A percentile compares a stretch with the other conserved stretches of the same genome.
Evolutionary conservation across 2,888 invertebrate species (phyloP).

Genomic region (Hylaea fasciaria): DNA sequence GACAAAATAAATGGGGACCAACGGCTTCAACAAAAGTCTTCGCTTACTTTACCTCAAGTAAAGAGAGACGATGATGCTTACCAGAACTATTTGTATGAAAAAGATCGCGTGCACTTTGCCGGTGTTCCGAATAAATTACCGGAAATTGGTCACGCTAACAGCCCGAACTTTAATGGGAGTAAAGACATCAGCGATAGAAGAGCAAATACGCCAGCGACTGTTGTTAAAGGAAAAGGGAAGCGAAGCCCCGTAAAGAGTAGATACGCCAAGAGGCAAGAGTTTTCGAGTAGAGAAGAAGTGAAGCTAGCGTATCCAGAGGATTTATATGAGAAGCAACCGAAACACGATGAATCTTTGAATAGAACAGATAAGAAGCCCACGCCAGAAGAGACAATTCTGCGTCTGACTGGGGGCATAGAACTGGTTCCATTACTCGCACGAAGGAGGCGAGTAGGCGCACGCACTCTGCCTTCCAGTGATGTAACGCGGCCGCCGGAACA

Average conservation of each 20-base stretch:
- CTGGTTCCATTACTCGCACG: constrained; percentile 90
- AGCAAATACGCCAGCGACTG: constrained; percentile 11
- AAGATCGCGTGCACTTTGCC: constrained; percentile 54
- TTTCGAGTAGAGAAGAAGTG: constrained; percentile 67
- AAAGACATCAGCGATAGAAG: constrained; percentile 13
- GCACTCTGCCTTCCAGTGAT: constrained; percentile 78
- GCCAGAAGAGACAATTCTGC: constrained; percentile 71
- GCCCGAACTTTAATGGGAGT: constrained; percentile 44
- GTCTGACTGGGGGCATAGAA: constrained; percentile 88
- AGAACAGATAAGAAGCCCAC: constrained; percentile 64
- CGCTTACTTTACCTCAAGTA: constrained; percentile 81
- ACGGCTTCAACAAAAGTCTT: constrained; percentile 66
- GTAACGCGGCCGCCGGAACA: constrained; percentile 77
- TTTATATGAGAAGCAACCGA: constrained; percentile 46
- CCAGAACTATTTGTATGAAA: constrained; percentile 46
- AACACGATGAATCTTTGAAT: constrained; percentile 34
- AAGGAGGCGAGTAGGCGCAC: constrained; percentile 82
- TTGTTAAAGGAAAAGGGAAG: constrained; percentile 41
- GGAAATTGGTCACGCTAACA: constrained; percentile 57
- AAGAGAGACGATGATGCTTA: constrained; percentile 76
- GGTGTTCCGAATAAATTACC: constrained; percentile 64
- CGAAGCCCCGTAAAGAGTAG: constrained; percentile 63
- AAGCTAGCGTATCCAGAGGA: constrained; percentile 58
- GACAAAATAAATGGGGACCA: constrained; percentile 67
- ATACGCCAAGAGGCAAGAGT: constrained; percentile 59